phyloP scores from a whole-genome alignment of 2,797 vertebrate species.

The Artibeus jamaicensis region DNA sequence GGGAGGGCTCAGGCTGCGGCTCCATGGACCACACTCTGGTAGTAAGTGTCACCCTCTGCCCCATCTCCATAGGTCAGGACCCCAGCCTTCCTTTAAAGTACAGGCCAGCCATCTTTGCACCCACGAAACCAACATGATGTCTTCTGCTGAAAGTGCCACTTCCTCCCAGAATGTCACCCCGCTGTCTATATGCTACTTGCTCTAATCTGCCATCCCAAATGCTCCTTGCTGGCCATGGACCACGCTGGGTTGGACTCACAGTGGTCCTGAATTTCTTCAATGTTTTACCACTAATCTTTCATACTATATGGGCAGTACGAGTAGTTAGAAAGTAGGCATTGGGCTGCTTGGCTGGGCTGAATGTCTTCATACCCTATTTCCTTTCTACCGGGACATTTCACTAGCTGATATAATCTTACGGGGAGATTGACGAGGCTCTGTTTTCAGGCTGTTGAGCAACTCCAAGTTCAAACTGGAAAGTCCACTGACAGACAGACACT shows the following conservation, averaged over 20 bases:
- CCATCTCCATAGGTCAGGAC: accelerated
- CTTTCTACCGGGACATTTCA: background rate
- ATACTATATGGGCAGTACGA: background rate
- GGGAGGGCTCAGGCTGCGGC: accelerated
- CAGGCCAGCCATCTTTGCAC: too few species aligned
- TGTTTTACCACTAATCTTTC: background rate
- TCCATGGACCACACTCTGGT: too few species aligned
- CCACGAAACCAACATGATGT: background rate
- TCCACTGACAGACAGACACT: background rate
- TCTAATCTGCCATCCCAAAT: background rate
- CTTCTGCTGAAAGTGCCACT: background rate
- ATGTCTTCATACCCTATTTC: background rate
- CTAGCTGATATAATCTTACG: accelerated
- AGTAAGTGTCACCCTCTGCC: background rate
- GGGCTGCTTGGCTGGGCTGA: background rate
- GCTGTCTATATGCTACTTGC: accelerated
- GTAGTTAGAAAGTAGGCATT: background rate
- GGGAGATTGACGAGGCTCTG: background rate
- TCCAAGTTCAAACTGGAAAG: background rate
- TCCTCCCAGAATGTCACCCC: background rate
- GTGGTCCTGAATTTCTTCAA: background rate
- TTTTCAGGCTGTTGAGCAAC: background rate
- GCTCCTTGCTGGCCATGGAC: too few species aligned
- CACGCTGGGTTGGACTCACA: background rate
- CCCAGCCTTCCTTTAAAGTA: background rate